These are phyloP conservation scores for Microcebus lehilahytsara DNA, from an alignment of 2,113 vertebrate genomes.

Conservation along the genomic window DNA sequence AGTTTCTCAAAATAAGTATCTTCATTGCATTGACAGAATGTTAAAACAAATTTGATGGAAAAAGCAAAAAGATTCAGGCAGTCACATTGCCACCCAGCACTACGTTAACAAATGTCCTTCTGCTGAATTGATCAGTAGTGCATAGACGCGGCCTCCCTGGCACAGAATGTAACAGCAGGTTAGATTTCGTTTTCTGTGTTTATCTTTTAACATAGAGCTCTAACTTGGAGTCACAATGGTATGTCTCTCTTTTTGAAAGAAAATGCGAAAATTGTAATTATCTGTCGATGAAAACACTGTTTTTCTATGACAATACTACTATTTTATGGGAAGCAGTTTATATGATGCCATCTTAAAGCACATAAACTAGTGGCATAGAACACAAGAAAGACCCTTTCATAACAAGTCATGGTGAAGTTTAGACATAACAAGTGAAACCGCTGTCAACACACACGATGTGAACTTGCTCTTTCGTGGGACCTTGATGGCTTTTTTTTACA, in stretches of 20 bases:
- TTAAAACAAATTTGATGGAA: neutral
- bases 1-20: neutral
- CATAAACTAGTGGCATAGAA: slow-evolving; percentile 47
- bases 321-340: slow-evolving; percentile 46
- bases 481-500: neutral
- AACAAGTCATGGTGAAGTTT: neutral
- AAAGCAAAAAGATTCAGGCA: neutral
- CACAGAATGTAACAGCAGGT: neutral
- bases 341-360: slow-evolving; percentile 54
- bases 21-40: neutral
- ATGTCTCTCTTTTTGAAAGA: slow-evolving; percentile 56
- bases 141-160: neutral
- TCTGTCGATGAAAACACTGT: slow-evolving; percentile 48
- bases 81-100: neutral
- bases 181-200: slow-evolving; percentile 1
- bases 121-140: too few species aligned
- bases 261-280: slow-evolving; percentile 61
- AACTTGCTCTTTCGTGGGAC: neutral
- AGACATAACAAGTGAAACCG: slow-evolving; percentile 58
- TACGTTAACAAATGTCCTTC: neutral
- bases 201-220: slow-evolving; percentile 36
- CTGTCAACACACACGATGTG: neutral
- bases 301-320: slow-evolving; percentile 14
- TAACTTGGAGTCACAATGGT: slow-evolving; percentile 28
- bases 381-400: neutral